These are phyloP conservation scores for Axea sp. DNA, from an alignment of 2,888 invertebrate species.

Conservation along the genomic window DNA sequence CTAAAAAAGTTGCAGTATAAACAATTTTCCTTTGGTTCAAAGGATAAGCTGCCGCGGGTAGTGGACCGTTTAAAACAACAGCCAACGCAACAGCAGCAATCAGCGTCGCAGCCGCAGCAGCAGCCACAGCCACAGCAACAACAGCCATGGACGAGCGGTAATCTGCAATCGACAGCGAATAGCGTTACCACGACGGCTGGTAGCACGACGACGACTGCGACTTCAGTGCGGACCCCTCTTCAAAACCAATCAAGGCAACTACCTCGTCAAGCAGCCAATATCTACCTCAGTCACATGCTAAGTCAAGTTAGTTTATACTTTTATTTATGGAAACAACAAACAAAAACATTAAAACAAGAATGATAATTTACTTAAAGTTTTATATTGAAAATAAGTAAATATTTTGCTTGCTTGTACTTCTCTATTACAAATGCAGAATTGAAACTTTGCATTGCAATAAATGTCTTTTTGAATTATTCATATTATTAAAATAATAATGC, in stretches of 20 bases:
- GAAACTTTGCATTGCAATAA: too few relatives aligned
- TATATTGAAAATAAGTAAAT: too few relatives aligned
- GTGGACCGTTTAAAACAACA: constrained; percentile 68
- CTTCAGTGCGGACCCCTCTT: constrained; percentile 75
- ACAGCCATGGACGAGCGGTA: constrained; percentile 74
- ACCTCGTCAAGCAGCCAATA: constrained; percentile 78
- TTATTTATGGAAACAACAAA: too few relatives aligned
- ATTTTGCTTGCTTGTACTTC: too few relatives aligned
- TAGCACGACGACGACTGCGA: constrained; percentile 72
- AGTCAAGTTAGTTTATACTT: constrained; percentile 70
- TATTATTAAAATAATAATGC: too few relatives aligned
- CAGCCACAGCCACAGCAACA: constrained; percentile 80
- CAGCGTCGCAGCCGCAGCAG: constrained; percentile 79
- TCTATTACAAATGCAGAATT: too few relatives aligned
- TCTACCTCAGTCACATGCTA: constrained; percentile 78
- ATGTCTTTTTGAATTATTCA: too few relatives aligned
- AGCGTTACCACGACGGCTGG: constrained; percentile 72
- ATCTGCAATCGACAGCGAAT: constrained; percentile 74
- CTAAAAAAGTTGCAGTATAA: too few relatives aligned
- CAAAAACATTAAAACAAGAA: too few relatives aligned
- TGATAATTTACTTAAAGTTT: too few relatives aligned
- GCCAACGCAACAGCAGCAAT: constrained; percentile 76
- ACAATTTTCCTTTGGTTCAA: constrained; percentile 30
- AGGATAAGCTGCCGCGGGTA: constrained; percentile 82
- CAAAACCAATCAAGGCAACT: constrained; percentile 78